Percentiles rank a stretch among this genome's conserved stretches.
Conservation (phyloP, 2,888 invertebrate species). For the Octodonta nipae region DNA sequence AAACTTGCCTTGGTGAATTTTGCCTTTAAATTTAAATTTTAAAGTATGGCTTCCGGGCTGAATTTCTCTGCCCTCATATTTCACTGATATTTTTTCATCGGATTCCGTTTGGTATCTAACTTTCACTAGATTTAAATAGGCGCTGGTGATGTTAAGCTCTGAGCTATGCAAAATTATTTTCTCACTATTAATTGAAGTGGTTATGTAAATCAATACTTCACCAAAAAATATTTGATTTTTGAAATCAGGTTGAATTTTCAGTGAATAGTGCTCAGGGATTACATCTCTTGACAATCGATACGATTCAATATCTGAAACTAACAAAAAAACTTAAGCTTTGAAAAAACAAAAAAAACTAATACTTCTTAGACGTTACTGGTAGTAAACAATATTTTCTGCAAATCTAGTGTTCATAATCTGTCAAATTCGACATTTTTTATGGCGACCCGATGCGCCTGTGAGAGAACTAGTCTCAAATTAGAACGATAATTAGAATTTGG, state of each 20-base stretch:
- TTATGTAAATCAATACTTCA: slow-evolving; percentile 18
- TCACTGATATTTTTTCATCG: slow-evolving; percentile 12
- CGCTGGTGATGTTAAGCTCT: slow-evolving; percentile 13
- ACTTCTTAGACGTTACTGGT: too few relatives aligned
- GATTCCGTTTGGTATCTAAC: slow-evolving; percentile 15
- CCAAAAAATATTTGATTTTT: slow-evolving; percentile 19
- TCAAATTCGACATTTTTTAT: too few relatives aligned
- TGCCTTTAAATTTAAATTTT: slow-evolving; percentile 47
- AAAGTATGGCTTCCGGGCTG: slow-evolving; percentile 41
- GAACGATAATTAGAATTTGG: too few relatives aligned
- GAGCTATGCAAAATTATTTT: slow-evolving; percentile 19
- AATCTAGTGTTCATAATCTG: too few relatives aligned
- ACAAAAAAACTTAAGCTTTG: too few relatives aligned
- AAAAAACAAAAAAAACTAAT: too few relatives aligned
- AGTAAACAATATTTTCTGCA: too few relatives aligned
- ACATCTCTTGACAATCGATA: slow-evolving; percentile 13
- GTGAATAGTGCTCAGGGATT: slow-evolving; percentile 17
- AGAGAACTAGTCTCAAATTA: too few relatives aligned
- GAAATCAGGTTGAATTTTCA: slow-evolving; percentile 19
- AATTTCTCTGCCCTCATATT: slow-evolving; percentile 14
- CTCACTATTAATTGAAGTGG: not conserved
- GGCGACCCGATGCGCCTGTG: too few relatives aligned
- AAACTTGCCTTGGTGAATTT: slow-evolving; percentile 47
- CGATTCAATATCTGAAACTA: slow-evolving; percentile 5
- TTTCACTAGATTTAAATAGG: slow-evolving; percentile 12